Evolutionary conservation across 2,797 vertebrate species (phyloP).

Genomic region (Rhinichthys osculus): DNA sequence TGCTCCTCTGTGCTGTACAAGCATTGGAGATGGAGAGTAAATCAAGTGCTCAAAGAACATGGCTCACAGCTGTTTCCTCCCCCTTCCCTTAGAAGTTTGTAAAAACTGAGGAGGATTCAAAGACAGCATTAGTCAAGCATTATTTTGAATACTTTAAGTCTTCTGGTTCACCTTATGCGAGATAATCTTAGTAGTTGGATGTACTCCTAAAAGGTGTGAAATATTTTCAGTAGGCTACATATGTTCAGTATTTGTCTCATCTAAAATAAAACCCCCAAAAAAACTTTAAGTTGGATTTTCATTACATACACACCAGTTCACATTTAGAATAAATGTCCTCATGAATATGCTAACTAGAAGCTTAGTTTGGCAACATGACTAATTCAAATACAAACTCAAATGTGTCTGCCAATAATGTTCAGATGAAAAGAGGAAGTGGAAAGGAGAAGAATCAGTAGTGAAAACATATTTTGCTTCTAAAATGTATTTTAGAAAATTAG

Average conservation of each 20-base stretch:
- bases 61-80: constrained; percentile 76
- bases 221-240: neutral
- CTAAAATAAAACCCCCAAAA: neutral
- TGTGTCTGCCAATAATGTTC: neutral
- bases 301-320: neutral
- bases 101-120: constrained; percentile 19
- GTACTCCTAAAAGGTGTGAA: neutral
- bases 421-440: constrained; percentile 4
- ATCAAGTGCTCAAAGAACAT: constrained; percentile 71
- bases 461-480: constrained; percentile 10
- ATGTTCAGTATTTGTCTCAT: neutral
- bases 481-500: neutral
- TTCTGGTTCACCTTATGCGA: neutral
- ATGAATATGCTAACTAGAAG: constrained; percentile 3
- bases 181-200: neutral
- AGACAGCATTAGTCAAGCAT: constrained; percentile 5
- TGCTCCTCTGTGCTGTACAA: constrained; percentile 43
- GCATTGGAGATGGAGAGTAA: constrained; percentile 63
- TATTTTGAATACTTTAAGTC: neutral
- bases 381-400: constrained; percentile 1
- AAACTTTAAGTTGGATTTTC: neutral
- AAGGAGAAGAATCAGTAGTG: constrained; percentile 5
- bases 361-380: constrained; percentile 13
- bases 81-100: constrained; percentile 30
- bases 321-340: neutral